Conservation (phyloP, 2,888 invertebrate genomes). For the Melanargia galathea region DNA sequence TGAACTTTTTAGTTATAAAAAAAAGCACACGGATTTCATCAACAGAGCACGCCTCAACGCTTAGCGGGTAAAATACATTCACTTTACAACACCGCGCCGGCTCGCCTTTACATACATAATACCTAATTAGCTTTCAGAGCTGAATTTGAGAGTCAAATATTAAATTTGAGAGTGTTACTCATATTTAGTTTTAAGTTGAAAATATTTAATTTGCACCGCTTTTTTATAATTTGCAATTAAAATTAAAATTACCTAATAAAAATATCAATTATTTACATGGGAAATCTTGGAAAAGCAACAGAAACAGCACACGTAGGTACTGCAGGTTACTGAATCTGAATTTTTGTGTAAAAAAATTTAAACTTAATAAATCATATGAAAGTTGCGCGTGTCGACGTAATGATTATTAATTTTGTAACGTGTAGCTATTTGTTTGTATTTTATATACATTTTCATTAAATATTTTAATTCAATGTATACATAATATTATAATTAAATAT, state of each 20-base stretch:
- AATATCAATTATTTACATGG: no score
- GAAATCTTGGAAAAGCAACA: background rate
- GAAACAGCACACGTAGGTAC: no score
- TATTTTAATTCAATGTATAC: no score
- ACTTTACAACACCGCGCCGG: slow-evolving; percentile 11
- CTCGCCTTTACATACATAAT: slow-evolving; percentile 15
- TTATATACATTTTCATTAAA: no score
- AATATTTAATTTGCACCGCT: background rate
- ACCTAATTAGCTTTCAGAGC: slow-evolving; percentile 18
- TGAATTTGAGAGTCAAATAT: slow-evolving; percentile 14
- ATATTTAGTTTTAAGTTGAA: slow-evolving; percentile 1
- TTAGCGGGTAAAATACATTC: slow-evolving; percentile 15
- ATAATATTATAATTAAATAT: no score
- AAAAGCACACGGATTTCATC: slow-evolving; percentile 9
- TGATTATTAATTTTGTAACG: no score
- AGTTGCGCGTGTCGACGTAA: no score
- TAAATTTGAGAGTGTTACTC: slow-evolving; percentile 15
- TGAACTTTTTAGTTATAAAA: slow-evolving; percentile 13
- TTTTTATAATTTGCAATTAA: background rate
- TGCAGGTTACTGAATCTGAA: no score
- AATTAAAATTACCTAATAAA: background rate
- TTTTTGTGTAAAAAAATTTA: no score
- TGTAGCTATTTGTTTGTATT: no score
- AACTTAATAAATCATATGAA: no score
- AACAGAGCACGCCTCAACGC: slow-evolving; percentile 13